Conservation (phyloP, 2,797 vertebrate genomes). For the Danio tinwini region DNA sequence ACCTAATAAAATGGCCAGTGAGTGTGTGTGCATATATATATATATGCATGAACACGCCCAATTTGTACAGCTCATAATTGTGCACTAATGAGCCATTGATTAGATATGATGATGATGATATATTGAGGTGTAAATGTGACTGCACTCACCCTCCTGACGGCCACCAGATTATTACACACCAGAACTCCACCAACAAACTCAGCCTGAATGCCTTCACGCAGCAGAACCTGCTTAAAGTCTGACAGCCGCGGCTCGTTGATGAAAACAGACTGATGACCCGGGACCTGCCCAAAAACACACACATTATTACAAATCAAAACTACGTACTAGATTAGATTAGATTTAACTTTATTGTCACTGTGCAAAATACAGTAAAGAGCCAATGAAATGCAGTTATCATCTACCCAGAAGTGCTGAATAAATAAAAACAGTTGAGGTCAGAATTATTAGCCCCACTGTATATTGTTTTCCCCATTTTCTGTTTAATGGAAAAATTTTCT, state of each 20-base stretch:
- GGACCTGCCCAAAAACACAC: slow-evolving; percentile 76
- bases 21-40: too few species aligned
- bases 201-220: slow-evolving; percentile 96
- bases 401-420: too few species aligned
- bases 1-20: too few species aligned
- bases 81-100: background rate
- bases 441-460: too few species aligned
- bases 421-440: too few species aligned
- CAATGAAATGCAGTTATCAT: too few species aligned
- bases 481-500: too few species aligned
- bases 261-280: slow-evolving; percentile 97
- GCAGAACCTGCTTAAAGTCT: slow-evolving; percentile 98
- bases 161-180: slow-evolving; percentile 97
- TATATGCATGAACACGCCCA: too few species aligned
- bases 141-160: slow-evolving; percentile 92
- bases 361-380: too few species aligned
- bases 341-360: too few species aligned
- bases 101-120: background rate
- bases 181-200: slow-evolving; percentile 98
- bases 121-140: background rate
- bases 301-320: background rate
- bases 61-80: background rate
- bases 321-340: too few species aligned
- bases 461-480: too few species aligned
- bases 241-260: slow-evolving; percentile 98